Evolutionary conservation across 2,888 invertebrate genomes (phyloP), one percentile per base, ranked within the genome.

Genomic region (Orgyia antiqua): DNA sequence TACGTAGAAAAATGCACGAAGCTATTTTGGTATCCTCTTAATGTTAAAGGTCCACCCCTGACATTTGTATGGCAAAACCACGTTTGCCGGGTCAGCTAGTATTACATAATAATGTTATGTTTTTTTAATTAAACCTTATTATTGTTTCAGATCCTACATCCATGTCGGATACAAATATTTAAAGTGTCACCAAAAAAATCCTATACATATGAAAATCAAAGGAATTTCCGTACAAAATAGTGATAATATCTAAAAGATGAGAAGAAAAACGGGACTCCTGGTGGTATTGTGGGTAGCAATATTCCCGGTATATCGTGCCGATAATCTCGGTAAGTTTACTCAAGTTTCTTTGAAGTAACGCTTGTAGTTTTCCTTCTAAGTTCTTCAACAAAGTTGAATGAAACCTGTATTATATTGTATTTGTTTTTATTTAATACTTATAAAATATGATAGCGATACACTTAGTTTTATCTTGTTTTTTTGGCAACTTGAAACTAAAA

Each of bases 261-360:
- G 66, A 56, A 58, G 65, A 36, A 66, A 55, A 47, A 58, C 71
- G 26, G 69, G 73, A 25, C 54, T 80, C 13, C 53, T 79, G 27
- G 64, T 76, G 18, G 55, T 79, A 49, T 61, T 84, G 27, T 86
- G 80, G 77, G 68, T 82, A 25, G 71, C 77, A 31, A 63, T 74
- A 39, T 75, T 83, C 39, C 83, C 83, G 10, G 47, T 77, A 31
- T 75, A 79, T 45, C 65, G 76, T 41, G 84, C 84, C 39, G 84
- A 84, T 60, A 84, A 84, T 53, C 69, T 84, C 27, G 84, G 84
- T 84, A 58, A 79, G 77, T 69, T 24, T 24, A 7, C 10, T 20
- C 6, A 9, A 25, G 29, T 8, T 24, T 31, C 13, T 24, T 31
- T 33, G 8, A 15, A 7, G 25, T 37, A 29, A 31, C 30, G 12